These are phyloP conservation scores for Rhorus exstirpatorius DNA, from an alignment of 2,888 invertebrate species.

Conservation along the genomic window DNA sequence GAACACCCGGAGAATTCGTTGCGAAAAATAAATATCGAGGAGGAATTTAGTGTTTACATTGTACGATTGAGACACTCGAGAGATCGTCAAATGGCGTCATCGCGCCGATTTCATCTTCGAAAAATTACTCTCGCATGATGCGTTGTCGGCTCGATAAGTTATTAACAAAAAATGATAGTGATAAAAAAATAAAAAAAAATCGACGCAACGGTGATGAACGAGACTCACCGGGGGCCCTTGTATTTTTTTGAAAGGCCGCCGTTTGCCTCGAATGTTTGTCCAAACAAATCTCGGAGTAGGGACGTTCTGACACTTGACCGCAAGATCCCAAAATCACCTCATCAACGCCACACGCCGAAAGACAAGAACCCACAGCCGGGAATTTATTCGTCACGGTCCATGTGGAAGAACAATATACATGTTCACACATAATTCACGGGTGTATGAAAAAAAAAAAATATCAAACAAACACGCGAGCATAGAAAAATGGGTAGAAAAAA, in stretches of 20 bases:
- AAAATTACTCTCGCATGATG: conserved; percentile 13
- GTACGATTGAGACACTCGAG: too few species aligned
- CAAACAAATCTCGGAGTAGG: neutral
- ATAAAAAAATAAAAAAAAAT: conserved; percentile 13
- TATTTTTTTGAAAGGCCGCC: conserved; percentile 30
- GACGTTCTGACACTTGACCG: conserved; percentile 28
- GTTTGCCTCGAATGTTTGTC: conserved; percentile 18
- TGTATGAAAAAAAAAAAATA: too few species aligned
- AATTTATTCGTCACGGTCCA: conserved; percentile 15
- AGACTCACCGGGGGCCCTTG: neutral
- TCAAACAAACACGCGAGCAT: too few species aligned
- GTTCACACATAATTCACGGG: neutral
- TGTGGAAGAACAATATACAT: neutral
- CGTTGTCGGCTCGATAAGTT: conserved; percentile 4
- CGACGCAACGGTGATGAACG: conserved; percentile 10
- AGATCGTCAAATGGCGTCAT: too few species aligned
- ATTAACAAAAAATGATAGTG: too few species aligned
- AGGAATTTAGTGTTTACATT: too few species aligned
- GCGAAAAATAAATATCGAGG: too few species aligned
- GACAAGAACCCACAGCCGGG: neutral
- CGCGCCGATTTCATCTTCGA: neutral
- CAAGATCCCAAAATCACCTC: conserved; percentile 16
- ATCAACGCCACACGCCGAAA: conserved; percentile 15
- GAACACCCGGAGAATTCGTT: too few species aligned
- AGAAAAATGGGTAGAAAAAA: too few species aligned